Percentiles rank a stretch among this genome's conserved stretches.
Evolutionary conservation across 2,888 invertebrate species (phyloP).

Genomic region (Netelia melanura): DNA sequence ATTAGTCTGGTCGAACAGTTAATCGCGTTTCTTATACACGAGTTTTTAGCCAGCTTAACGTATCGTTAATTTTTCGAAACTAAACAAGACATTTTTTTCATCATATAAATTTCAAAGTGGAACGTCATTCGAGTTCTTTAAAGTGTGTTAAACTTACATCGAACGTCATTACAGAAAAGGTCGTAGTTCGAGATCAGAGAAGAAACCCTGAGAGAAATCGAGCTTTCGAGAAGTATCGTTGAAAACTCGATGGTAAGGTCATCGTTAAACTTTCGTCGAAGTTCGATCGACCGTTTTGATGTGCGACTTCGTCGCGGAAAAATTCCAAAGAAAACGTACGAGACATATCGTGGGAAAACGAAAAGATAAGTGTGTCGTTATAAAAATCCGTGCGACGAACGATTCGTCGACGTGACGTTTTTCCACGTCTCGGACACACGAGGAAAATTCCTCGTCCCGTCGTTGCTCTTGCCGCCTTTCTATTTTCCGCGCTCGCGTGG

Average conservation of each 20-base stretch:
- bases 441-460: conserved; percentile 59
- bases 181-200: not conserved
- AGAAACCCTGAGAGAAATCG: not conserved
- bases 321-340: not conserved
- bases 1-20: too few species aligned
- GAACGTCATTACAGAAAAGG: too few species aligned
- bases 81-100: too few species aligned
- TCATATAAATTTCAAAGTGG: too few species aligned
- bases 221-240: not conserved
- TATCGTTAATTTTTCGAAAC: too few species aligned
- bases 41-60: too few species aligned
- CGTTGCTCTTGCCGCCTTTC: conserved; percentile 70
- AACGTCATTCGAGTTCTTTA: too few species aligned
- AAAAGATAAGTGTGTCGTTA: conserved; percentile 6
- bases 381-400: conserved; percentile 7
- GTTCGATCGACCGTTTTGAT: not conserved
- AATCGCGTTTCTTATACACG: too few species aligned
- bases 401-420: conserved; percentile 27
- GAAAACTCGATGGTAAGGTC: not conserved
- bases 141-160: too few species aligned
- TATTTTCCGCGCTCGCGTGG: conserved; percentile 80
- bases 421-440: conserved; percentile 36
- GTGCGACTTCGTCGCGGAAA: not conserved
- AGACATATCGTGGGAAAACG: not conserved
- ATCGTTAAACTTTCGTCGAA: not conserved